Evolutionary conservation across 64 coral and sea anemone species (phyloP), one percentile per base, ranked within the genome.

Genomic region (Catalaphyllia jardinei): DNA sequence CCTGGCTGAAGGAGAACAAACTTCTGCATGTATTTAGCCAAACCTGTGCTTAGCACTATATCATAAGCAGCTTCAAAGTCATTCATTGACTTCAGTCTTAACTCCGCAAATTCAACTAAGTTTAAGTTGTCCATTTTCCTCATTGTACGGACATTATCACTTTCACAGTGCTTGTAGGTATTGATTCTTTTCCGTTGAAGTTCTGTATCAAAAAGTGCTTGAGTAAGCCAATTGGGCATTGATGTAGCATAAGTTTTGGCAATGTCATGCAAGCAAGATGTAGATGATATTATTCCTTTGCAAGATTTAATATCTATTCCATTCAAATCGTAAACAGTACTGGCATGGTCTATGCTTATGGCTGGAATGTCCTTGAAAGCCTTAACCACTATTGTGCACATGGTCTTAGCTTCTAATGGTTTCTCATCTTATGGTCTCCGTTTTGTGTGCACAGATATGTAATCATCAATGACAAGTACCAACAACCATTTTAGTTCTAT

Each of bases 81-180:
- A 19, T 90, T 60, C 29, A 39, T 90, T n/a, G n/a, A n/a, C n/a
- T 90, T 94, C 22, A 86, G 75, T 52, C 51, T 67, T 22, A 90
- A 52, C 85, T 89, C 73, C n/a, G 71, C 42, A 86, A 94, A 90
- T 30, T 90, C 83, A 13, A 87, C n/a, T 14, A 94, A 30, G 54
- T 89, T 81, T 38, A 94, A 38, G 46, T 90, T 51, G 62, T 87
- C 93, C 88, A 94, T 90, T 86, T 90, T 76, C 62, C 93, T 72
- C 88, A 87, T 94, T 74, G 79, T 79, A 29, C 25, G 0, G 8
- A 89, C 87, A 72, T 71, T 60, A 17, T 94, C 72, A 86, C 31
- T 69, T 28, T 88, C 57, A 46, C 61, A 90, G 38, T 90, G 90
- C 33, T 90, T 72, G 80, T 94, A 88, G 25, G 14, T 35, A 51